A percentile compares a stretch with the other conserved stretches of the same genome.
Evolutionary conservation across 2,113 vertebrate species (phyloP).

Genomic region (Lipotes vexillifer): DNA sequence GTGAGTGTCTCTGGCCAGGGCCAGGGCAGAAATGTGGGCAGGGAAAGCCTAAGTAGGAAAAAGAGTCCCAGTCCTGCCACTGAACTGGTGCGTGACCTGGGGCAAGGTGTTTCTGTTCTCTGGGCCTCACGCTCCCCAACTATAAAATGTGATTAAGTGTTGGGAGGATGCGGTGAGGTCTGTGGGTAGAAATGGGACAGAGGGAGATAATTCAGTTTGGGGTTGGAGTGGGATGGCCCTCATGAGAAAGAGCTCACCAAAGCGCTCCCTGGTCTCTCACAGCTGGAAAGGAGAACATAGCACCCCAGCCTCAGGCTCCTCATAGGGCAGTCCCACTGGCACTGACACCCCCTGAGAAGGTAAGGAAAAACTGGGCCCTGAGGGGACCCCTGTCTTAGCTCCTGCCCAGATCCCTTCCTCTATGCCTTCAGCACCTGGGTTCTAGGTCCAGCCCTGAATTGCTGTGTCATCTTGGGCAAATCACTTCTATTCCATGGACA

Average conservation of each 20-base stretch:
- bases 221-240: not conserved
- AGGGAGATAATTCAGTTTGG: not conserved
- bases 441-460: not conserved
- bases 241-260: not conserved
- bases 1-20: conserved; percentile 42
- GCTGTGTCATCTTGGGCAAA: not conserved
- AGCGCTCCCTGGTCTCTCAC: not conserved
- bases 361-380: conserved; percentile 11
- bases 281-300: conserved; percentile 74
- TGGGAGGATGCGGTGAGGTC: not conserved
- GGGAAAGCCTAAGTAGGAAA: not conserved
- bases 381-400: not conserved
- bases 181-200: not conserved
- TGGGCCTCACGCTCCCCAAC: not conserved
- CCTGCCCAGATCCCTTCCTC: not conserved
- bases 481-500: not conserved
- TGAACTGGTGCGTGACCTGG: not conserved
- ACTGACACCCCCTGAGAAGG: conserved; percentile 57
- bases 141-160: not conserved
- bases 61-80: not conserved
- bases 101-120: not conserved
- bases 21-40: not conserved
- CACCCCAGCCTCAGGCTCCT: conserved; percentile 28
- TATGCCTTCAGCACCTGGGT: not conserved
- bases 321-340: conserved; percentile 32